Evolutionary conservation across 2,797 vertebrate genomes (phyloP).

Genomic region (Glyptemys insculpta): DNA sequence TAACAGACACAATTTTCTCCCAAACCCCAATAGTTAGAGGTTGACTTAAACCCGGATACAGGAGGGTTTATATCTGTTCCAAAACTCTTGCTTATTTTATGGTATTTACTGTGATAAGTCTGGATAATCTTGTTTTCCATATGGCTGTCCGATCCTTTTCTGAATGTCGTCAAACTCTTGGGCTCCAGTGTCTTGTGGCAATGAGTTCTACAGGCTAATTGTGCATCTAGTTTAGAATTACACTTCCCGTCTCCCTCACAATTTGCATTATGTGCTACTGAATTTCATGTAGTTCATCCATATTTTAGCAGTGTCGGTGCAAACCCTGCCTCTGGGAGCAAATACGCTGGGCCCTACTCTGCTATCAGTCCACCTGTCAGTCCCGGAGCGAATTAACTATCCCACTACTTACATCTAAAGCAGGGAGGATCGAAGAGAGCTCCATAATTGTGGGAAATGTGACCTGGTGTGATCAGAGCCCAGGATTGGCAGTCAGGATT

Average conservation of each 20-base stretch:
- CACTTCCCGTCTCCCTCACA: background rate
- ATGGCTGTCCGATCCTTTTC: rapidly evolving
- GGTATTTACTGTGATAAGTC: background rate
- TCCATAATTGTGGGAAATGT: rapidly evolving
- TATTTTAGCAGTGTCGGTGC: background rate
- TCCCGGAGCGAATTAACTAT: background rate
- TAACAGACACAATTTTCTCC: background rate
- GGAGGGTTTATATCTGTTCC: background rate
- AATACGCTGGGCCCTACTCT: background rate
- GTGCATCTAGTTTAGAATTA: background rate
- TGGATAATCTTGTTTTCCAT: rapidly evolving
- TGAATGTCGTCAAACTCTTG: background rate
- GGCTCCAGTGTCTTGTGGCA: background rate
- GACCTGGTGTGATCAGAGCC: background rate
- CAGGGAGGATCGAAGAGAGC: background rate
- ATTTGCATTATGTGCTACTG: background rate
- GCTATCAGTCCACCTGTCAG: background rate
- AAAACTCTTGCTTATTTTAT: background rate
- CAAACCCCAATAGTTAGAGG: background rate
- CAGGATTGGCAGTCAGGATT: background rate
- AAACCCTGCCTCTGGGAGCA: background rate
- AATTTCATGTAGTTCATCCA: background rate
- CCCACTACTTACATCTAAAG: rapidly evolving
- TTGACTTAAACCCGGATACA: background rate
- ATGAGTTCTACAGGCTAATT: background rate